A percentile compares a stretch with the other conserved stretches of the same genome.
phyloP scores from a whole-genome alignment of 2,113 vertebrate genomes.

The Euleptes europaea region DNA sequence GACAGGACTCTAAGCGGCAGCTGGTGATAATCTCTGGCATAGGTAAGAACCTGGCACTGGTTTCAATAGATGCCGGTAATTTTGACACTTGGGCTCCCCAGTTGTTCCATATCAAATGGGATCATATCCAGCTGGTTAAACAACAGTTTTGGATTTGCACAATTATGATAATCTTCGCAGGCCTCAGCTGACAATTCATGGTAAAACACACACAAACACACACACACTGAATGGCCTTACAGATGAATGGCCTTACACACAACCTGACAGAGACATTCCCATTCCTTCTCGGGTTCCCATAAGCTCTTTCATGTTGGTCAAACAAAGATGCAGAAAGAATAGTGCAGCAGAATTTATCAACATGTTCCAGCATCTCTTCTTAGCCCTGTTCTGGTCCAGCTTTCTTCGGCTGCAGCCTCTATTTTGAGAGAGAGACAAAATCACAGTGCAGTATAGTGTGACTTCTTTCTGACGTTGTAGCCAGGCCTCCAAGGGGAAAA shows the following conservation, averaged over 20 bases:
- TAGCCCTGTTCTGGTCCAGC: not conserved
- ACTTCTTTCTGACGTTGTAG: not conserved
- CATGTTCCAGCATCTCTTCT: accelerated
- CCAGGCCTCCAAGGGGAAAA: not conserved
- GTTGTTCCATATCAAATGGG: not conserved
- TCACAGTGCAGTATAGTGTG: not conserved
- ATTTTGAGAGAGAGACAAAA: not conserved
- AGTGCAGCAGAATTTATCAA: not conserved
- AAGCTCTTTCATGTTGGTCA: not conserved
- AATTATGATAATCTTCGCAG: not conserved
- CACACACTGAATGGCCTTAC: no score
- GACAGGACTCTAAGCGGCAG: not conserved
- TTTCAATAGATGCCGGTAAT: not conserved
- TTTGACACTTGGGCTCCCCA: not conserved
- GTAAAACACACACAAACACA: no score
- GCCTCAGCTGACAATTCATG: not conserved
- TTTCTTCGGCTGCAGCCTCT: not conserved
- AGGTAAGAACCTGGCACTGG: conserved; percentile 30
- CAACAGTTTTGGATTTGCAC: not conserved
- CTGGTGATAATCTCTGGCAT: conserved; percentile 20
- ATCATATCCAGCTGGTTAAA: conserved; percentile 21
- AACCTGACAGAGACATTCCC: conserved; percentile 6
- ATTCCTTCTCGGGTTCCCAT: not conserved
- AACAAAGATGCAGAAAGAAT: conserved; percentile 6
- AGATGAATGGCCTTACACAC: no score